Conservation (phyloP, 2,888 invertebrate genomes). For the Acrobasis repandana region DNA sequence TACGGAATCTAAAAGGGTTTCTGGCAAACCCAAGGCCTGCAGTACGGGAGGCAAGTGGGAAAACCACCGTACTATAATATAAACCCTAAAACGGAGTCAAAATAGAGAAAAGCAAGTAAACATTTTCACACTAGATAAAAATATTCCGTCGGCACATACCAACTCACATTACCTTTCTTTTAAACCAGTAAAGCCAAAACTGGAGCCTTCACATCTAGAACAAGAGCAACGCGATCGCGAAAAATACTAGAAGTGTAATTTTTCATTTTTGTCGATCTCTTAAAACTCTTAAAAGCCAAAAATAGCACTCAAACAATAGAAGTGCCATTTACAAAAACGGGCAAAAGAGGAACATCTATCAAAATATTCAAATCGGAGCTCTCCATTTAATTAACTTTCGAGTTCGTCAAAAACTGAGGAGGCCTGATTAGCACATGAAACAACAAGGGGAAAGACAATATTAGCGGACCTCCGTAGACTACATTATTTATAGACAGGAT, state of each 20-base stretch:
- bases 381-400: slow-evolving; percentile 33
- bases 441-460: slow-evolving; percentile 27
- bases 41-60: too few species aligned
- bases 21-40: too few species aligned
- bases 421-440: slow-evolving; percentile 38
- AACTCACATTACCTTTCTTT: too few species aligned
- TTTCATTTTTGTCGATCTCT: not conserved
- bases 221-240: too few species aligned
- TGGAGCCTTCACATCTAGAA: too few species aligned
- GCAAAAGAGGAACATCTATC: slow-evolving; percentile 22
- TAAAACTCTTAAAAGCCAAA: not conserved
- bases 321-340: not conserved
- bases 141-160: too few species aligned
- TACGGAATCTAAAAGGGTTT: too few species aligned
- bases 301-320: slow-evolving; percentile 5
- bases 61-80: too few species aligned
- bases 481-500: not conserved
- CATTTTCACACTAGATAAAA: too few species aligned
- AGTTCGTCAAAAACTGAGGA: slow-evolving; percentile 32
- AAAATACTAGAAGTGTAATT: not conserved
- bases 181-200: too few species aligned
- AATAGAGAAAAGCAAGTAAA: too few species aligned
- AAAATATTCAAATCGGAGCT: slow-evolving; percentile 29
- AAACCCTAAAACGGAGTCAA: too few species aligned
- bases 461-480: slow-evolving; percentile 7